These are phyloP conservation scores for Noctilio leporinus DNA, from an alignment of 2,113 vertebrate genomes.

Conservation along the genomic window DNA sequence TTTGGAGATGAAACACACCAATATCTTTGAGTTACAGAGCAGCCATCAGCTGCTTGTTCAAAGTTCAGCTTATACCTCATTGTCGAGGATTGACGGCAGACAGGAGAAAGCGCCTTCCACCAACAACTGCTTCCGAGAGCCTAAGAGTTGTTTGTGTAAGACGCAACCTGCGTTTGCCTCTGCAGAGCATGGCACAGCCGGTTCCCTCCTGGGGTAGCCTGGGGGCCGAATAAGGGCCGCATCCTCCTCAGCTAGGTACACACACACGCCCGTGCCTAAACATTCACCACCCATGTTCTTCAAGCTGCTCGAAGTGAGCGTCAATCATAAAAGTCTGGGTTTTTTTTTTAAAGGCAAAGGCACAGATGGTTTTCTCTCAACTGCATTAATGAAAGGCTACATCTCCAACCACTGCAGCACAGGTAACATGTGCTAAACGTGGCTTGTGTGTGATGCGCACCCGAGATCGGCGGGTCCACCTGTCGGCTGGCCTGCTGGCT, in stretches of 20 bases:
- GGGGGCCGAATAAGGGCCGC: not conserved
- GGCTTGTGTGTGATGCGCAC: accelerated
- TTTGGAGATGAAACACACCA: not conserved
- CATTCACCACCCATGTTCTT: not conserved
- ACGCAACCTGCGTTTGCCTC: not conserved
- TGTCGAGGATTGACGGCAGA: not conserved
- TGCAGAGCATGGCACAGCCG: not conserved
- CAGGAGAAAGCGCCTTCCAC: not conserved
- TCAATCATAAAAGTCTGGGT: not conserved
- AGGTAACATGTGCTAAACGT: not conserved
- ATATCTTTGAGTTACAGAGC: not conserved
- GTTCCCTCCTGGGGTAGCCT: not conserved
- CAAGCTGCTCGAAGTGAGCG: not conserved
- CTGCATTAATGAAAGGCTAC: not conserved
- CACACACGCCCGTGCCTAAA: not conserved
- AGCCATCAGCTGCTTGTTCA: not conserved
- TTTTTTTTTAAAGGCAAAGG: not conserved
- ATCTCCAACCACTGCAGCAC: not conserved
- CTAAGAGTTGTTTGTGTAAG: not conserved
- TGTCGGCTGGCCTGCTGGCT: not conserved
- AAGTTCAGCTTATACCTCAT: not conserved
- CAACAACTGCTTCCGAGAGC: not conserved
- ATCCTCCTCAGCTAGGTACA: not conserved
- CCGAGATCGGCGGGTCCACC: not conserved
- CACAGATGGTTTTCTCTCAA: not conserved